Percentiles rank a stretch among this genome's conserved stretches.
Conservation (phyloP, 2,113 vertebrate species). For the Cyanistes caeruleus region DNA sequence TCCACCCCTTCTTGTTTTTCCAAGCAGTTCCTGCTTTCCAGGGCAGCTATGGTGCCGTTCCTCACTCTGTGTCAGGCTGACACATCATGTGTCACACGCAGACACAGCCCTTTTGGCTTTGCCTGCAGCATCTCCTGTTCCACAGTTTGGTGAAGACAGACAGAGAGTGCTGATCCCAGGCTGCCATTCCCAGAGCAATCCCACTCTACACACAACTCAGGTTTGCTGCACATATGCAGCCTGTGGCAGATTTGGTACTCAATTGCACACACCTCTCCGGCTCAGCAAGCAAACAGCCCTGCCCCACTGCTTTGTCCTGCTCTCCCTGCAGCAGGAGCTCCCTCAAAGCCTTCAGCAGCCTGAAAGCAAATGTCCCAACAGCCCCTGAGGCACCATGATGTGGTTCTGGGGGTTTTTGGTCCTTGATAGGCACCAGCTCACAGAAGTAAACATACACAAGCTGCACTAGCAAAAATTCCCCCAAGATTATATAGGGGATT, state of each 20-base stretch:
- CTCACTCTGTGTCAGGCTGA: not conserved
- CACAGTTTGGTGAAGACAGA: not conserved
- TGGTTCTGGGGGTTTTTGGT: not conserved
- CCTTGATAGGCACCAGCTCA: not conserved
- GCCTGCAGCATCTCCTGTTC: not conserved
- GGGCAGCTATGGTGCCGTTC: not conserved
- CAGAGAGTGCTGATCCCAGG: not conserved
- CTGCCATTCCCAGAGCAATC: not conserved
- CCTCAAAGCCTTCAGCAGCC: not conserved
- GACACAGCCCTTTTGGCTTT: not conserved
- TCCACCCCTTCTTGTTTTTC: not conserved
- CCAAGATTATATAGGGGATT: not conserved
- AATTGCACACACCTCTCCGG: not conserved
- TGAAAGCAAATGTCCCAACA: not conserved
- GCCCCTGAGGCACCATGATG: accelerated
- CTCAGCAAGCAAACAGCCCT: not conserved
- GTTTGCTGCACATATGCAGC: not conserved
- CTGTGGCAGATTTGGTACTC: not conserved
- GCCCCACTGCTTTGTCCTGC: not conserved
- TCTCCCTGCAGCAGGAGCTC: not conserved
- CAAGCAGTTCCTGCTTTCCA: not conserved
- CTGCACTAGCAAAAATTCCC: not conserved
- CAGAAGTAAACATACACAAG: not conserved
- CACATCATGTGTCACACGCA: accelerated
- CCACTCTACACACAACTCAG: accelerated